Evolutionary conservation across 2,888 invertebrate genomes (phyloP).

Genomic region (Auanema freiburgensis): DNA sequence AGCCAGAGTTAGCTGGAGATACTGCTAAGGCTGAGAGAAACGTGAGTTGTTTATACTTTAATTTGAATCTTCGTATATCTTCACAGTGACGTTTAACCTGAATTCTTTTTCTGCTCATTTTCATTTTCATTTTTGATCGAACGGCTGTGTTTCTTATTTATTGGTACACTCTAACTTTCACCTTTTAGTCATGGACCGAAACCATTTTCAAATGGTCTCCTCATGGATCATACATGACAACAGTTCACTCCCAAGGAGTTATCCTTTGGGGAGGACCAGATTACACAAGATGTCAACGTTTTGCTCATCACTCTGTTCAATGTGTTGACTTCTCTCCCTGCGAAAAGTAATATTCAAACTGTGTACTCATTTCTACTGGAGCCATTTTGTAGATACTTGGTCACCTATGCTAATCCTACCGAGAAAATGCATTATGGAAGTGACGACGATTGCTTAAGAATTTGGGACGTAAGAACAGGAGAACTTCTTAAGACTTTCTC

Average conservation of each 20-base stretch:
- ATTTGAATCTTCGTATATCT: too few species aligned
- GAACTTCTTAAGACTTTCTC: conserved; percentile 59
- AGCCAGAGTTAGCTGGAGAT: conserved; percentile 41
- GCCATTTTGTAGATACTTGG: conserved; percentile 79
- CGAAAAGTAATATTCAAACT: conserved; percentile 74
- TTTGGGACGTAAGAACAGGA: conserved; percentile 93
- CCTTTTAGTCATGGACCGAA: conserved; percentile 87
- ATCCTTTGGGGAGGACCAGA: conserved; percentile 95
- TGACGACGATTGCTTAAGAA: conserved; percentile 77
- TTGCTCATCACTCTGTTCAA: conserved; percentile 79
- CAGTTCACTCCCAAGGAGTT: conserved; percentile 90
- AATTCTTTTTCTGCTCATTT: too few species aligned
- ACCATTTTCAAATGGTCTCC: conserved; percentile 97
- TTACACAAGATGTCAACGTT: conserved; percentile 87
- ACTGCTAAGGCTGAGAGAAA: conserved; percentile 29
- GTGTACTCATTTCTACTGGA: conserved; percentile 3
- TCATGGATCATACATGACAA: conserved; percentile 90
- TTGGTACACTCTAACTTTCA: too few species aligned
- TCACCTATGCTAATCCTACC: conserved; percentile 82
- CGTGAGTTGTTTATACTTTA: conserved; percentile 13
- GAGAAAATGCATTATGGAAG: conserved; percentile 71
- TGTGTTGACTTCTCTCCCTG: conserved; percentile 96
- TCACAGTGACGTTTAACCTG: too few species aligned
- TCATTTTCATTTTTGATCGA: too few species aligned
- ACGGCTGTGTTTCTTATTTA: too few species aligned